These are phyloP conservation scores for Penaeus vannamei DNA, from an alignment of 1,140 invertebrate genomes.

Conservation along the genomic window DNA sequence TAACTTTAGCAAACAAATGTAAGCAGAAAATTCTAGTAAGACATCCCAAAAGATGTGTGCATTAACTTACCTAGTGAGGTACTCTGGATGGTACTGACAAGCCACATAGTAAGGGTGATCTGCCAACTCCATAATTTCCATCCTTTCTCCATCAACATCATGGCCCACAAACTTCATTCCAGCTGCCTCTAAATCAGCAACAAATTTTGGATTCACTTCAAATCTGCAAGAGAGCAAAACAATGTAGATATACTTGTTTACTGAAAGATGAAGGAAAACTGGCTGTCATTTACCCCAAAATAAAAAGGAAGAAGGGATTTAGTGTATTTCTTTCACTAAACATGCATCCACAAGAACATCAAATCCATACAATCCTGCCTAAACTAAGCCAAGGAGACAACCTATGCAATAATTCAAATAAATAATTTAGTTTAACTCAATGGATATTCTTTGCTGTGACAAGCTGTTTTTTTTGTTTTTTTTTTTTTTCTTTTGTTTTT, in stretches of 20 bases:
- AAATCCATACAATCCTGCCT: too few relatives aligned
- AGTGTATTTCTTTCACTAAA: too few relatives aligned
- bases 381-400: too few relatives aligned
- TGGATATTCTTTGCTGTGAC: too few relatives aligned
- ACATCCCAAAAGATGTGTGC: too few relatives aligned
- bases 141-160: slow-evolving; percentile 88
- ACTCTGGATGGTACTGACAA: slow-evolving; percentile 98
- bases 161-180: slow-evolving; percentile 94
- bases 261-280: not conserved
- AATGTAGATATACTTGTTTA: not conserved
- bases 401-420: too few relatives aligned
- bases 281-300: not conserved
- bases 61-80: slow-evolving; percentile 75
- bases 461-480: too few relatives aligned
- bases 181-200: slow-evolving; percentile 82
- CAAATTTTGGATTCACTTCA: slow-evolving; percentile 94
- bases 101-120: slow-evolving; percentile 94
- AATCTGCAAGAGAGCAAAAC: slow-evolving; percentile 72
- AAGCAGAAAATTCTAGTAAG: not conserved
- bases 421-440: too few relatives aligned
- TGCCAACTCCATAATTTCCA: slow-evolving; percentile 80
- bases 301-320: not conserved
- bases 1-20: not conserved
- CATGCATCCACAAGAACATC: too few relatives aligned
- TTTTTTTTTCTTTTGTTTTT: too few relatives aligned